phyloP scores from a whole-genome alignment of 2,797 vertebrate species.

The Periparus ater region DNA sequence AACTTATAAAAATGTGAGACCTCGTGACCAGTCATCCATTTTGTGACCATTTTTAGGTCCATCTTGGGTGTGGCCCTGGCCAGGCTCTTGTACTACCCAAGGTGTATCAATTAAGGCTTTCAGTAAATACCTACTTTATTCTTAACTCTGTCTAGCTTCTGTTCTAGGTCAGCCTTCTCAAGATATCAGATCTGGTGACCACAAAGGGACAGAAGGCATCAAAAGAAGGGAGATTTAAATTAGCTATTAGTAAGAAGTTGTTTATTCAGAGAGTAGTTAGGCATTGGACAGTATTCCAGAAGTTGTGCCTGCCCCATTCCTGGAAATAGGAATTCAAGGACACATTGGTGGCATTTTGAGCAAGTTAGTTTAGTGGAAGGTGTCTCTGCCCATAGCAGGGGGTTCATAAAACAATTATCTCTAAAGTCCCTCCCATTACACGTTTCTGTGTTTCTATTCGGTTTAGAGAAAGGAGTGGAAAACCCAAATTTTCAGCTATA shows the following conservation, averaged over 20 bases:
- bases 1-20: too few relatives aligned
- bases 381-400: not conserved
- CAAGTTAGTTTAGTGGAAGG: not conserved
- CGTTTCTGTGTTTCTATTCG: not conserved
- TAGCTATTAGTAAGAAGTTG: not conserved
- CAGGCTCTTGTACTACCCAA: too few relatives aligned
- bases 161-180: too few relatives aligned
- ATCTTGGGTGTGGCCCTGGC: too few relatives aligned
- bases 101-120: too few relatives aligned
- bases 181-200: too few relatives aligned
- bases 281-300: not conserved
- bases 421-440: not conserved
- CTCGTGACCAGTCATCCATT: too few relatives aligned
- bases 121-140: too few relatives aligned
- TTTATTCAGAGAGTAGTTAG: not conserved
- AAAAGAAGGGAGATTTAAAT: not conserved
- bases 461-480: not conserved
- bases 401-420: rapidly evolving
- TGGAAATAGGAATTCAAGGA: not conserved
- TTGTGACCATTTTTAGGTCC: too few relatives aligned
- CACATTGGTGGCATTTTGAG: not conserved
- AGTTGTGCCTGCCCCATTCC: not conserved
- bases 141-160: too few relatives aligned
- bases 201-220: too few relatives aligned
- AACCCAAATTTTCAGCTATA: not conserved